A percentile compares a stretch with the other conserved stretches of the same genome.
These are phyloP conservation scores for Caenorhabditis sp. DNA, from an alignment of 2,888 invertebrate species.

Conservation along the genomic window DNA sequence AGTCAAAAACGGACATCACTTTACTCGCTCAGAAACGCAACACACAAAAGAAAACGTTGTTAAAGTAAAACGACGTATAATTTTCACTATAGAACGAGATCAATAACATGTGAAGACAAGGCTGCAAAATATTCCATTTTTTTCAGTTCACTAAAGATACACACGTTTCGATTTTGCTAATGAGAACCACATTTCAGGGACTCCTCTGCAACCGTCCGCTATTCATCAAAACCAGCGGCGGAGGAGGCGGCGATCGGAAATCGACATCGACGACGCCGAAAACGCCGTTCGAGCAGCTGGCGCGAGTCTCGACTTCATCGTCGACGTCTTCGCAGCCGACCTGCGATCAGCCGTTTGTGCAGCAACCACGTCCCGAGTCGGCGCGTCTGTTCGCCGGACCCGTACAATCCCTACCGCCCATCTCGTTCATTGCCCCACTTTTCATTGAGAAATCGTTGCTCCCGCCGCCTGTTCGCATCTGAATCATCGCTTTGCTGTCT, in stretches of 20 bases:
- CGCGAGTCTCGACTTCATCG: not conserved
- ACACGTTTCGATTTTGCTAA: no score
- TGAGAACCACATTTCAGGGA: no score
- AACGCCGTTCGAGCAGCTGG: slow-evolving; percentile 61
- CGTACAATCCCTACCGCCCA: slow-evolving; percentile 69
- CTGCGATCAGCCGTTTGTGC: slow-evolving; percentile 21
- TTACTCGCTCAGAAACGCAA: no score
- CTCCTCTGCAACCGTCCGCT: slow-evolving; percentile 30
- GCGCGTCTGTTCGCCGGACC: slow-evolving; percentile 68
- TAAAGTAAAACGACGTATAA: no score
- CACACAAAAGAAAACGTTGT: no score
- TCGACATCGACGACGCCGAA: not conserved
- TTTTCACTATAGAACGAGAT: no score
- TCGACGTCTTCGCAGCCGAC: no score
- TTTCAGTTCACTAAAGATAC: no score
- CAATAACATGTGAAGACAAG: no score
- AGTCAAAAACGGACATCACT: no score
- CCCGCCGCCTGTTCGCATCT: slow-evolving; percentile 39
- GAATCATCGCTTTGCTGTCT: not conserved
- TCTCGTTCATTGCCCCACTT: slow-evolving; percentile 68
- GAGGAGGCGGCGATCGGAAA: not conserved
- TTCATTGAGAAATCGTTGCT: slow-evolving; percentile 66
- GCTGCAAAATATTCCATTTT: no score
- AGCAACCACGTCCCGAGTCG: slow-evolving; percentile 46
- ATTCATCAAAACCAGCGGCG: slow-evolving; percentile 1